Evolutionary conservation across 2,888 invertebrate genomes (phyloP).

Genomic region (Rhingia rostrata): DNA sequence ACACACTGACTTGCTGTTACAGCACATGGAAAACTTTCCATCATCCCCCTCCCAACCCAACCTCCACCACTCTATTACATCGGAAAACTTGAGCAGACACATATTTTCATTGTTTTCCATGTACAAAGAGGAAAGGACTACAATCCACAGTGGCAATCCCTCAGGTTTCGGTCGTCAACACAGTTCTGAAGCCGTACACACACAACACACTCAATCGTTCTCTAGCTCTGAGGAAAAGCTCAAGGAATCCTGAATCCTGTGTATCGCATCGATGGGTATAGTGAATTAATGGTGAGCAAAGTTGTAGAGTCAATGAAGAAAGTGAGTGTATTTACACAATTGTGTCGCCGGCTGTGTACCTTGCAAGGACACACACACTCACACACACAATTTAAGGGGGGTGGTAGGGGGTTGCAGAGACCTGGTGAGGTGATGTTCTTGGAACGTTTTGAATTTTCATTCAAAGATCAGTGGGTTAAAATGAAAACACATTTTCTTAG

Average conservation of each 20-base stretch:
- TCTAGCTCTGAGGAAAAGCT: slow-evolving; percentile 6
- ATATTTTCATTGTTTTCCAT: slow-evolving; percentile 59
- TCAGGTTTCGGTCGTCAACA: slow-evolving; percentile 54
- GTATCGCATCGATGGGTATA: slow-evolving; percentile 58
- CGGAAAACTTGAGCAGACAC: slow-evolving; percentile 61
- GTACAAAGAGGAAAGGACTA: slow-evolving; percentile 33
- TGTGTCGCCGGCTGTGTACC: slow-evolving; percentile 36
- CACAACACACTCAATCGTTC: neutral
- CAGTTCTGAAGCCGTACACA: slow-evolving; percentile 32
- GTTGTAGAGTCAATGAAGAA: slow-evolving; percentile 64
- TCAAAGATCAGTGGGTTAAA: slow-evolving; percentile 65
- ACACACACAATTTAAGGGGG: slow-evolving; percentile 18
- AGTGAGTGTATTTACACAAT: slow-evolving; percentile 57
- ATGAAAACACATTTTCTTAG: slow-evolving; percentile 61
- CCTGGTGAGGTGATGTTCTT: neutral
- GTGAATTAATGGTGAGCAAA: slow-evolving; percentile 65
- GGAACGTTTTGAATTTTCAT: slow-evolving; percentile 37
- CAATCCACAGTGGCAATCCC: slow-evolving; percentile 36
- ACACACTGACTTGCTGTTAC: slow-evolving; percentile 30
- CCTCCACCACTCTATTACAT: slow-evolving; percentile 33
- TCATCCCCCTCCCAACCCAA: slow-evolving; percentile 13
- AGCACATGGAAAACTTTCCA: slow-evolving; percentile 42
- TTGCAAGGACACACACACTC: slow-evolving; percentile 28
- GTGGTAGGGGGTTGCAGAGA: too few relatives aligned
- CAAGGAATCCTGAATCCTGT: slow-evolving; percentile 14